These are phyloP conservation scores for Petroica traversi DNA, from an alignment of 2,113 vertebrate genomes.

Conservation along the genomic window DNA sequence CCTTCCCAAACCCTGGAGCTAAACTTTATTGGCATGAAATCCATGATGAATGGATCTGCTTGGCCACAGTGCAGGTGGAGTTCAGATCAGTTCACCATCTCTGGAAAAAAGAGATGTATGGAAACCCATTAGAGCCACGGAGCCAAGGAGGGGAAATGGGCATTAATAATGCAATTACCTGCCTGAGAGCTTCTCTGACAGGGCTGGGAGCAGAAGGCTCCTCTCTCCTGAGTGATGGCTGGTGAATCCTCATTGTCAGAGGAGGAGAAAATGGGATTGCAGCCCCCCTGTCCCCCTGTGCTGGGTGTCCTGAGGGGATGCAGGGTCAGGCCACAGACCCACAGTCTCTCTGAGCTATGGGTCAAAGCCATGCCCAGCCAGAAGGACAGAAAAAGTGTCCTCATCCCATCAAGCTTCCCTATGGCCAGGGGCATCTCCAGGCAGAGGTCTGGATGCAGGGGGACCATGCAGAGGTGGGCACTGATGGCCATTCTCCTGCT, in stretches of 20 bases:
- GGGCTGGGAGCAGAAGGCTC: background rate
- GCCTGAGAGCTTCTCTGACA: background rate
- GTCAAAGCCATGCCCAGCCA: background rate
- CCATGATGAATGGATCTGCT: background rate
- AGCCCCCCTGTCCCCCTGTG: background rate
- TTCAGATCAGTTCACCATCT: background rate
- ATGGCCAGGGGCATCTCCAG: rapidly evolving
- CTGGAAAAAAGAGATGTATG: background rate
- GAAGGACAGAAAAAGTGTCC: background rate
- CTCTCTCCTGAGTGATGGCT: background rate
- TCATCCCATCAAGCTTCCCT: background rate
- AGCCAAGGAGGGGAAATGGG: background rate
- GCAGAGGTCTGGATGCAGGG: background rate
- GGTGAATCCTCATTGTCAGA: background rate
- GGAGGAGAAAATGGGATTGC: background rate
- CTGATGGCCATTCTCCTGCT: background rate
- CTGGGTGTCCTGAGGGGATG: background rate
- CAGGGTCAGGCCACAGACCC: background rate
- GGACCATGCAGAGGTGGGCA: background rate
- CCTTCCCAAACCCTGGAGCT: background rate
- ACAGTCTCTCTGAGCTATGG: background rate
- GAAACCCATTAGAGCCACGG: background rate
- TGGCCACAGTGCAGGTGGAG: background rate
- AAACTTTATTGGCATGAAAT: background rate
- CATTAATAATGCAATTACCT: slow-evolving; percentile 13